Evolutionary conservation across 2,888 invertebrate genomes (phyloP).

Genomic region (Hypomecis punctinalis): DNA sequence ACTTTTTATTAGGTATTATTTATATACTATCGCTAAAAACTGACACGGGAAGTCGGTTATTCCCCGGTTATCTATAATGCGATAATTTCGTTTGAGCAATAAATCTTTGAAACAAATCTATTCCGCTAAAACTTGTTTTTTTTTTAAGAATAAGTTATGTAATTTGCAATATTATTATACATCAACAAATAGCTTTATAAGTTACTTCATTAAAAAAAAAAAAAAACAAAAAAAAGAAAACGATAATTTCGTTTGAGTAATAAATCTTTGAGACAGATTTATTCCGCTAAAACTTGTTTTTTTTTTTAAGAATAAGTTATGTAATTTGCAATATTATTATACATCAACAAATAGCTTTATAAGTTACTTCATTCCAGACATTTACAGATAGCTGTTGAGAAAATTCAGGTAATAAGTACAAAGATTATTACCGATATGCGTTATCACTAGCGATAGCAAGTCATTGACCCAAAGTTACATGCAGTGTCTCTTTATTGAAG

Average conservation of each 20-base stretch:
- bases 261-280: neutral
- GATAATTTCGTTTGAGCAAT: neutral
- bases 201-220: constrained; percentile 5
- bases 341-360: neutral
- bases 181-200: neutral
- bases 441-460: constrained; percentile 56
- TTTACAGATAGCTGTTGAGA: constrained; percentile 44
- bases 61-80: neutral
- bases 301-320: too few relatives aligned
- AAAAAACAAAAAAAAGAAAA: too few relatives aligned
- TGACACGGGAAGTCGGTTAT: neutral
- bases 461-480: constrained; percentile 50
- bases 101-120: neutral
- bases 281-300: too few relatives aligned
- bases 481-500: constrained; percentile 3
- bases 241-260: neutral
- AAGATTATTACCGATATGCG: constrained; percentile 51
- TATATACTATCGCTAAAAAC: too few relatives aligned
- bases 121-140: too few relatives aligned
- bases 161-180: neutral
- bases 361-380: constrained; percentile 1
- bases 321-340: neutral
- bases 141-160: too few relatives aligned
- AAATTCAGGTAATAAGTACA: constrained; percentile 61
- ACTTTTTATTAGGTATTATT: too few relatives aligned